A percentile compares a stretch with the other conserved stretches of the same genome.
Conservation (phyloP, 2,797 vertebrate species). For the Danionella dracula region DNA sequence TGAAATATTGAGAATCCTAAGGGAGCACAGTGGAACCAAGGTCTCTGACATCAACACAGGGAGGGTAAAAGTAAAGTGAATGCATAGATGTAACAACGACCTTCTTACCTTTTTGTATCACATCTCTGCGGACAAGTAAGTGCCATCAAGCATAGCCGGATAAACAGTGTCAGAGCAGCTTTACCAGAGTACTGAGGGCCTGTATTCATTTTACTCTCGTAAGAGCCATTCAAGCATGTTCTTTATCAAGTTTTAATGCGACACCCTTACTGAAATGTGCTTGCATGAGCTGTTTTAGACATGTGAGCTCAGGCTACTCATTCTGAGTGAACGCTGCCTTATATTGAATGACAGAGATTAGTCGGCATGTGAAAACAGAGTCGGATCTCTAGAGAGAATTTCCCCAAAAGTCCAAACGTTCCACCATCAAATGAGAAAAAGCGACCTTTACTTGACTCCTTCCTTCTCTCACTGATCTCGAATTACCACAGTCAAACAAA, state of each 20-base stretch:
- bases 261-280: slow-evolving; percentile 29
- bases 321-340: slow-evolving; percentile 9
- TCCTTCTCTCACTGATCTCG: background rate
- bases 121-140: slow-evolving; percentile 26
- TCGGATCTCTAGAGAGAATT: slow-evolving; percentile 8
- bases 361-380: slow-evolving; percentile 31
- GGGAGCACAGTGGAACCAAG: background rate
- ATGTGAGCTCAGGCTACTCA: background rate
- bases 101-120: slow-evolving; percentile 28
- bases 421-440: slow-evolving; percentile 29
- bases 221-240: slow-evolving; percentile 25
- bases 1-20: slow-evolving; percentile 15
- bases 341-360: slow-evolving; percentile 39
- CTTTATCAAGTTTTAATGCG: slow-evolving; percentile 31
- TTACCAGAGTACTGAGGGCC: slow-evolving; percentile 5
- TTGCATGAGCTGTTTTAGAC: slow-evolving; percentile 20
- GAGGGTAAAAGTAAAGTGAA: slow-evolving; percentile 15
- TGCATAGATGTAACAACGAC: slow-evolving; percentile 23
- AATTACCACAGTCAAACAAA: slow-evolving; percentile 26
- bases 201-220: slow-evolving; percentile 19
- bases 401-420: slow-evolving; percentile 21
- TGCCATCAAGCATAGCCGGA: slow-evolving; percentile 14
- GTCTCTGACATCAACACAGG: slow-evolving; percentile 9
- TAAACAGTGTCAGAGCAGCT: slow-evolving; percentile 29
- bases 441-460: slow-evolving; percentile 5